Percentiles rank a stretch among this genome's conserved stretches.
Conservation (phyloP, 2,113 vertebrate genomes). For the Mirza zaza region DNA sequence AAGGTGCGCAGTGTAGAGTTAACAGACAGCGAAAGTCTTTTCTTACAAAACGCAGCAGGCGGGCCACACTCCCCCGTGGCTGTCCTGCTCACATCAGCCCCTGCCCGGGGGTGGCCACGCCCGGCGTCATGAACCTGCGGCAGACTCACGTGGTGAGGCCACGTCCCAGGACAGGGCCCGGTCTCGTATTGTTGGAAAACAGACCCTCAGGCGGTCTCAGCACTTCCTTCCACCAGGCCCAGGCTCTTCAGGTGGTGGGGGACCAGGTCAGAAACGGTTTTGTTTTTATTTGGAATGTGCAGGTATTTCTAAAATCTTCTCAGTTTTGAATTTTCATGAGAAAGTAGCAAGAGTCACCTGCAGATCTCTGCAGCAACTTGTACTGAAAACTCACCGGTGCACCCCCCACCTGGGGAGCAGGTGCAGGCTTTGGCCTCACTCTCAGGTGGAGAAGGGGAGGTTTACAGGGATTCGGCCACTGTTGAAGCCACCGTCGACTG, state of each 20-base stretch:
- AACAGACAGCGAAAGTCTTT: conserved; percentile 61
- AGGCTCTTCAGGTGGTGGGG: conserved; percentile 55
- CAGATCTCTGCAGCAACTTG: background rate
- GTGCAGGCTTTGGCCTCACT: accelerated
- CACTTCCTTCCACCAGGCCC: conserved; percentile 81
- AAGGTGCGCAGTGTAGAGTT: conserved; percentile 25
- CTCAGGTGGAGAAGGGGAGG: background rate
- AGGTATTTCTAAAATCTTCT: background rate
- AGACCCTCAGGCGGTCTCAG: conserved; percentile 57
- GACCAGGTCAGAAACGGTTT: background rate
- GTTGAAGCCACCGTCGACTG: too few relatives aligned
- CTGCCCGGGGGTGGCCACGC: conserved; percentile 74
- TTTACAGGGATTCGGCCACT: background rate
- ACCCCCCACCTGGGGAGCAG: too few relatives aligned
- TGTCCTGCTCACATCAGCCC: conserved; percentile 84
- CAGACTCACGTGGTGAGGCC: conserved; percentile 47
- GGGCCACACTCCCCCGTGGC: conserved; percentile 79
- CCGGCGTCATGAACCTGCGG: conserved; percentile 81
- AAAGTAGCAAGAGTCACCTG: too few relatives aligned
- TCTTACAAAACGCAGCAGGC: conserved; percentile 74
- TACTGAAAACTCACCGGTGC: background rate
- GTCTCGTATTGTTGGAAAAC: conserved; percentile 80
- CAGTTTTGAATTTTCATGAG: background rate
- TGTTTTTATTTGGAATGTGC: background rate
- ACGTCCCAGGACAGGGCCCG: conserved; percentile 72